phyloP scores from a whole-genome alignment of 1,140 invertebrate species.

The Geopemphigus sp. region DNA sequence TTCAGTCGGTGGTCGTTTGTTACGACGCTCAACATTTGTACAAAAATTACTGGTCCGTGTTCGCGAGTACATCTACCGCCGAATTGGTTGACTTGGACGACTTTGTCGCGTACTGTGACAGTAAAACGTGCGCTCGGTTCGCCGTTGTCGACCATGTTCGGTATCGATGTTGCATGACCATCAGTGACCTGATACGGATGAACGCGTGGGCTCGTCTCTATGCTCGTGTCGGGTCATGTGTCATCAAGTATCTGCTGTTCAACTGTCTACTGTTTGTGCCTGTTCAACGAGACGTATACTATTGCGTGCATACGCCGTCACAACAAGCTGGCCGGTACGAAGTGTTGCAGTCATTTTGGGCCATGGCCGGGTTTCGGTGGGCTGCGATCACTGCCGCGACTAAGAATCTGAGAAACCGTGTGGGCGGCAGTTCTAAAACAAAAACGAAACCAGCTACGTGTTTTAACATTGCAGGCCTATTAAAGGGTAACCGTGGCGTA shows the following conservation, averaged over 20 bases:
- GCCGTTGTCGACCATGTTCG: not conserved
- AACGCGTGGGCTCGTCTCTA: slow-evolving; percentile 14
- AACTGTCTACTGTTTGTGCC: slow-evolving; percentile 26
- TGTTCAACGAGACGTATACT: not conserved
- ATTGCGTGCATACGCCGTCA: slow-evolving; percentile 5
- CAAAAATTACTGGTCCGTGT: not conserved
- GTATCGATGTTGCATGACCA: slow-evolving; percentile 12
- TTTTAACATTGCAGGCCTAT: not conserved
- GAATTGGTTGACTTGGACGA: not conserved
- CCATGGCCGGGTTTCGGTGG: not conserved
- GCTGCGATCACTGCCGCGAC: not conserved
- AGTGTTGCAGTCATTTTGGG: not conserved
- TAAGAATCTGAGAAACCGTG: not conserved
- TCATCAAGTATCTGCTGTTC: slow-evolving; percentile 4
- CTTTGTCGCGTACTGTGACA: slow-evolving; percentile 7
- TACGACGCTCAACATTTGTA: slow-evolving; percentile 24
- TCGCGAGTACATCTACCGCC: not conserved
- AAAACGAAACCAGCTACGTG: not conserved
- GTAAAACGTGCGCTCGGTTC: not conserved
- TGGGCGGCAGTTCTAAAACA: not conserved
- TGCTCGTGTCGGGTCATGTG: not conserved
- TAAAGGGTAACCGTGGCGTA: not conserved
- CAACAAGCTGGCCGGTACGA: not conserved
- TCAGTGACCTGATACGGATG: not conserved
- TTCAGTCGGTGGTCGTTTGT: slow-evolving; percentile 9